A percentile compares a stretch with the other conserved stretches of the same genome.
phyloP scores from a whole-genome alignment of 2,888 invertebrate species.

The Oscheius sp. region DNA sequence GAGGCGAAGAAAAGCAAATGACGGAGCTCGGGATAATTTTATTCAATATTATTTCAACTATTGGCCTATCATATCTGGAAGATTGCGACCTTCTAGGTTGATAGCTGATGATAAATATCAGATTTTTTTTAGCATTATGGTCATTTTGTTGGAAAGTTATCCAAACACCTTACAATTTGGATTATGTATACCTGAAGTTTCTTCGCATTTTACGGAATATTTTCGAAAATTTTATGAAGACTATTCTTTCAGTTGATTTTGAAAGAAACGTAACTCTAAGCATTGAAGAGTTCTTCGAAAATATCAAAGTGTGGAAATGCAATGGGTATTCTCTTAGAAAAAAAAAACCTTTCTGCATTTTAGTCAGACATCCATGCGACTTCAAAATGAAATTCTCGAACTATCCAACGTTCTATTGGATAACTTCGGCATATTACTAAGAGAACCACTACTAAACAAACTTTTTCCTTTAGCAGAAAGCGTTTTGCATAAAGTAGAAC shows the following conservation, averaged over 20 bases:
- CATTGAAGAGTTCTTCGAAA: background rate
- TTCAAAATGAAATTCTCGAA: background rate
- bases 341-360: background rate
- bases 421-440: background rate
- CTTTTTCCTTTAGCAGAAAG: conserved; percentile 5
- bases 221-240: background rate
- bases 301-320: background rate
- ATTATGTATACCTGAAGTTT: background rate
- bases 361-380: background rate
- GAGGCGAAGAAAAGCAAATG: background rate
- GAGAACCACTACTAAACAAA: background rate
- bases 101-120: background rate
- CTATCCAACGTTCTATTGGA: conserved; percentile 3
- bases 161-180: too few species aligned
- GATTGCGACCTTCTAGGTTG: background rate
- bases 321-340: background rate
- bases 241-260: background rate
- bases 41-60: background rate
- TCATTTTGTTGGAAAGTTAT: conserved; percentile 1
- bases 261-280: background rate
- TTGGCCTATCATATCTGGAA: background rate
- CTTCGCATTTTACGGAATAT: background rate
- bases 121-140: background rate
- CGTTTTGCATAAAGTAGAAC: too few species aligned
- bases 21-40: background rate